Evolutionary conservation across 92 coral and sea anemone species (phyloP).

Genomic region (Diadumene lineata): DNA sequence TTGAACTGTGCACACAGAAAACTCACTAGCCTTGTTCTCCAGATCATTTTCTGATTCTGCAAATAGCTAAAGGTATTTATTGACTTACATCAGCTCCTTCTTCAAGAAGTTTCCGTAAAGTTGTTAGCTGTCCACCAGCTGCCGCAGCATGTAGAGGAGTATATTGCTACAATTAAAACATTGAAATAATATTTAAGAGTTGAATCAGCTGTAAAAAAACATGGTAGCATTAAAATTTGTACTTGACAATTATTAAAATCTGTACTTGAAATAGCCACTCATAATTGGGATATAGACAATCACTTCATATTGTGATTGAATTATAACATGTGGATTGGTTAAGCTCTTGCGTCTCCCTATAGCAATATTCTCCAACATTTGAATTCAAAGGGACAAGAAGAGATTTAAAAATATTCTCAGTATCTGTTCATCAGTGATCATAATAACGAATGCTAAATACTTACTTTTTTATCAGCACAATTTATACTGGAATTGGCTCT

Average conservation of each 20-base stretch:
- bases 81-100: slow-evolving; percentile 77
- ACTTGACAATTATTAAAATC: too few species aligned
- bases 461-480: slow-evolving; percentile 94
- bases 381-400: too few species aligned
- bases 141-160: slow-evolving; percentile 98
- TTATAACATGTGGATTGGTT: too few species aligned
- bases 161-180: slow-evolving; percentile 59
- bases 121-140: slow-evolving; percentile 89
- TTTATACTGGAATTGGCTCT: slow-evolving; percentile 74
- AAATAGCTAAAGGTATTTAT: background rate
- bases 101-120: slow-evolving; percentile 70
- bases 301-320: too few species aligned
- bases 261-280: too few species aligned
- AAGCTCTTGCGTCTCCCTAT: too few species aligned
- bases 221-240: too few species aligned
- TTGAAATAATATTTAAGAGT: too few species aligned
- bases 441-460: background rate
- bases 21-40: background rate
- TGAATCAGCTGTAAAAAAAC: too few species aligned
- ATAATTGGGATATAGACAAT: too few species aligned
- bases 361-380: too few species aligned
- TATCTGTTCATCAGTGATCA: background rate
- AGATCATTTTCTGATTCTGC: background rate
- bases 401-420: background rate
- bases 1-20: background rate